Evolutionary conservation across 2,888 invertebrate species (phyloP).

Genomic region (Junonia oenone): DNA sequence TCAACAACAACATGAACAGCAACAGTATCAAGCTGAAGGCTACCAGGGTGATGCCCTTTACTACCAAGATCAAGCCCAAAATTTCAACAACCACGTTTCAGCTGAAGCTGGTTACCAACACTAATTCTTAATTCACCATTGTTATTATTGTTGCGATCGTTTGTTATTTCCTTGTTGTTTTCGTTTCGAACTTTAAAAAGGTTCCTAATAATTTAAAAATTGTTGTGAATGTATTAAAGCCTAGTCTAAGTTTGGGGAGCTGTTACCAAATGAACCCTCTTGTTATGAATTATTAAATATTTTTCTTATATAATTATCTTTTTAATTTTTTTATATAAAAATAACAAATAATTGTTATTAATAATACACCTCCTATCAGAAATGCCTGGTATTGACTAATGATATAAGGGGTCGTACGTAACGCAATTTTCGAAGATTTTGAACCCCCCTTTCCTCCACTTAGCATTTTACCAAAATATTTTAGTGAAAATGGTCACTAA

Average conservation of each 20-base stretch:
- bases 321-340: neutral
- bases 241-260: slow-evolving; percentile 8
- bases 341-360: too few species aligned
- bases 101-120: slow-evolving; percentile 22
- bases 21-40: slow-evolving; percentile 29
- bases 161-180: slow-evolving; percentile 1
- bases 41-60: slow-evolving; percentile 16
- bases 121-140: neutral
- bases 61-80: neutral
- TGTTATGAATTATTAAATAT: neutral
- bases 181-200: neutral
- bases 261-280: slow-evolving; percentile 9
- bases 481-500: too few species aligned
- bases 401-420: too few species aligned
- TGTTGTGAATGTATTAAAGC: neutral
- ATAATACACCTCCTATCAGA: too few species aligned
- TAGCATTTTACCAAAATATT: too few species aligned
- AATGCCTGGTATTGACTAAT: too few species aligned
- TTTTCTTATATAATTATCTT: neutral
- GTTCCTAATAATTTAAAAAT: neutral
- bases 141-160: neutral
- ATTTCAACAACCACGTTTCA: slow-evolving; percentile 17
- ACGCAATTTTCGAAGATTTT: too few species aligned
- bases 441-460: too few species aligned
- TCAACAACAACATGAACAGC: slow-evolving; percentile 34